Base-by-base conservation (phyloP, 2,888 invertebrate species). In the Drosophila borealis region DNA sequence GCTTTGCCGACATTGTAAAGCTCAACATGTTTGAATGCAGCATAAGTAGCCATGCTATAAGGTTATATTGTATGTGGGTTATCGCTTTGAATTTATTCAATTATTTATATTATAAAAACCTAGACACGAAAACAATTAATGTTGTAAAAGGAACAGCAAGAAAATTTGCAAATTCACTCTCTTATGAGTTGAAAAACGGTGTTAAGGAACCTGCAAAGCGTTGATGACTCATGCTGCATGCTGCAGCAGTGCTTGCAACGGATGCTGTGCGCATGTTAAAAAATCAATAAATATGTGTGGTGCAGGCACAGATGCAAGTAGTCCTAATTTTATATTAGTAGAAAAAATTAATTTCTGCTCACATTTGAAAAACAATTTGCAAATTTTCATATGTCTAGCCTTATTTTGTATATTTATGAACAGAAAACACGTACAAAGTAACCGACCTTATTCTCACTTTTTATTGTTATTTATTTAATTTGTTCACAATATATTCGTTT, bases 1-100 rank as follows among this genome's bases (percentile, higher is more conserved):
- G 97, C 97, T 93, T 96, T 96, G 93, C 97, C 97, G 92, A 97
- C 96, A 93, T 97, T 97, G 95, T 97, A 97, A 90, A 98, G 95
- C 94, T 97, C 97, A 93, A 98, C 96, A 94, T 97, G 97, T 94
- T 97, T 96, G 94, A 97, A 97, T 86, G 97, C 96, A 92, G 97
- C 97, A 94, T 97, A 97, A 92, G 97, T 96, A 93, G 97, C 97
- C 97, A 97, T 97, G 42, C 64, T 82, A 64, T 71, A 70, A 68
- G 48, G 70, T n/a, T 60, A 41, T 60, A 14, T 60, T 36, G 56
- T 64, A 53, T 71, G 19, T 39, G 17, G 29, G 14, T 13, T 70
- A 59, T 54, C 45, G 62, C 44, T 54, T 66, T 19, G 3, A 34
- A 14, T 60, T 49, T 45, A 57, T 48, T 53, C 6, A 48, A 29